Percentiles rank a stretch among this genome's conserved stretches.
Conservation (phyloP, 2,113 vertebrate genomes). For the Delphinus delphis region DNA sequence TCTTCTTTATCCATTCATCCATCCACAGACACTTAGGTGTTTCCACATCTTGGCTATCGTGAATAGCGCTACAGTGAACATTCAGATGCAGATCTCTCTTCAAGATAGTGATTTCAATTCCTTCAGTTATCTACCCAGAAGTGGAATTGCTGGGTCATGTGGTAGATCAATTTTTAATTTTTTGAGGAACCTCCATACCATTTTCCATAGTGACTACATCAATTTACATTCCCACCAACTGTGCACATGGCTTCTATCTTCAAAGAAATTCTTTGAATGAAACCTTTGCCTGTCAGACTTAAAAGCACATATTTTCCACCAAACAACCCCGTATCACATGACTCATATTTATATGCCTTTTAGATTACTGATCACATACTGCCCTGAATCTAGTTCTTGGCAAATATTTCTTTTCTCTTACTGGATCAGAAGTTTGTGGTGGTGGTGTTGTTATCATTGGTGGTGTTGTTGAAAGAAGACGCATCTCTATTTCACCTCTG, state of each 20-base stretch:
- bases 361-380: background rate
- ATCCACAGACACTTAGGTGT: background rate
- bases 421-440: background rate
- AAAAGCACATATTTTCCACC: background rate
- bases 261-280: background rate
- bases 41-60: background rate
- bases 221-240: background rate
- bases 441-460: background rate
- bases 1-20: background rate
- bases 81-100: background rate
- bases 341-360: background rate
- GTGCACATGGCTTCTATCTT: background rate
- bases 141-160: background rate
- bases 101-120: background rate
- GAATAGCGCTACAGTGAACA: too few species aligned
- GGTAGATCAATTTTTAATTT: background rate
- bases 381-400: background rate
- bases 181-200: background rate
- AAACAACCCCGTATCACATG: background rate
- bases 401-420: background rate
- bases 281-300: background rate
- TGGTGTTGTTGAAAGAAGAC: background rate
- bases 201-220: background rate
- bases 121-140: background rate
- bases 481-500: background rate